Base-by-base conservation (phyloP, 1,140 invertebrate species). In the Drepana arcuata region DNA sequence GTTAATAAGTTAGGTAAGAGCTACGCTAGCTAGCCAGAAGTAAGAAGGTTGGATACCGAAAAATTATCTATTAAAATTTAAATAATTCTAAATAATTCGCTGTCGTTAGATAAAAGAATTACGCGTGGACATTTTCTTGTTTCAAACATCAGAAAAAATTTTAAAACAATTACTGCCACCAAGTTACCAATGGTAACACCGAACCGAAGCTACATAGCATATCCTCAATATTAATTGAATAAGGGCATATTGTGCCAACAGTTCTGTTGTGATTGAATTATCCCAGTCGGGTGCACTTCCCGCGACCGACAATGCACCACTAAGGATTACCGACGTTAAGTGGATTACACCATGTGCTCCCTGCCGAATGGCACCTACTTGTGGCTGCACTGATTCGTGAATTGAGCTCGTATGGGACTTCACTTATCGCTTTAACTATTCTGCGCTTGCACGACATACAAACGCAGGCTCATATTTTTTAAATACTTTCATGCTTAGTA, bases 191-290 rank as follows among this genome's bases (percentile, higher is more conserved):
- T 26, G 18, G 4, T 5, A 4, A 9, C 18, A 5, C 18, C 9
- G 9, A 21, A 21, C 18, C 4, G 18, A 21, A 21, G 18, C 18
- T 9, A 21, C 18, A 21, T 21, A 21, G 9, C 9, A 4, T 5
- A 21, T 5, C 9, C 18, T 5, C 18, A 21, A 4, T 4, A 5
- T 21, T 9, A 21, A 21, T 5, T 5, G 9, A 4, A 4, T 5
- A 5, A 5, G 4, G 18, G 4, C 18, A 9, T 9, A 21, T 21
- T 21, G 7, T 21, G 28, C 21, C 29, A 24, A 39, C 27, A 32
- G 42, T 35, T 40, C 31, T 40, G 49, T 48, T 45, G 53, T 52
- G 48, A 60, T 60, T 52, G 45, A 48, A 54, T 55, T 48, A 60
- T 11, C 24, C 34, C 41, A 35, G 23, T 33, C 29, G 38, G 40